A percentile compares a stretch with the other conserved stretches of the same genome.
Conservation (phyloP, 1,140 invertebrate genomes). For the Meloidogyne exigua region DNA sequence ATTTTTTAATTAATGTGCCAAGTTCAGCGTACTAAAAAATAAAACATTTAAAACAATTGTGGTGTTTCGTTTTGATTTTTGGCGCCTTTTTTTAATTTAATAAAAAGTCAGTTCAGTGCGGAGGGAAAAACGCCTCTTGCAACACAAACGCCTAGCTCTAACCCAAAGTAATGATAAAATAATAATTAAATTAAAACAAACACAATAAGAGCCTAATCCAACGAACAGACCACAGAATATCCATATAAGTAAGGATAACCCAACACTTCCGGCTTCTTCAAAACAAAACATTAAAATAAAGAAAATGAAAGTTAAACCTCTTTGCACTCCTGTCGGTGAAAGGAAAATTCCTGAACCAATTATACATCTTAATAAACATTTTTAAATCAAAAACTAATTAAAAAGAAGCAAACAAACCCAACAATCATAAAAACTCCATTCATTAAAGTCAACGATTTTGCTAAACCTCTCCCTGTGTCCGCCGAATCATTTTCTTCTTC, state of each 20-base stretch:
- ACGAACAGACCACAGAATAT: constrained; percentile 55
- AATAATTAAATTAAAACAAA: neutral
- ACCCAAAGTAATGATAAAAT: neutral
- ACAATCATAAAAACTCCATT: constrained; percentile 60
- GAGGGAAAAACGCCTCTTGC: no score
- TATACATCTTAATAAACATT: constrained; percentile 55
- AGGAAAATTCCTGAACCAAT: constrained; percentile 79
- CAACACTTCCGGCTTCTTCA: constrained; percentile 56
- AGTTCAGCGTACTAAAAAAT: constrained; percentile 52
- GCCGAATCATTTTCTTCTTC: constrained; percentile 22
- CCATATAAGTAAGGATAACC: constrained; percentile 60
- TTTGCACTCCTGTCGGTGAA: constrained; percentile 77
- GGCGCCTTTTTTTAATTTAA: neutral
- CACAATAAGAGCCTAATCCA: constrained; percentile 44
- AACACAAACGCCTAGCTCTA: no score
- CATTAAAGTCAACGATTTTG: constrained; percentile 54
- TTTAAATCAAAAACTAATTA: neutral
- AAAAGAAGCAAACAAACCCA: constrained; percentile 21
- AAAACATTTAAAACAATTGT: constrained; percentile 24
- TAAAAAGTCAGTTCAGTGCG: neutral
- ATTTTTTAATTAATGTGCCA: constrained; percentile 72
- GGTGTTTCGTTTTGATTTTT: neutral
- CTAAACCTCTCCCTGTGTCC: constrained; percentile 41
- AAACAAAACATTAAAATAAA: neutral
- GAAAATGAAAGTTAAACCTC: constrained; percentile 17